Base-by-base conservation (phyloP, 2,797 vertebrate species). In the Falco columbarius region DNA sequence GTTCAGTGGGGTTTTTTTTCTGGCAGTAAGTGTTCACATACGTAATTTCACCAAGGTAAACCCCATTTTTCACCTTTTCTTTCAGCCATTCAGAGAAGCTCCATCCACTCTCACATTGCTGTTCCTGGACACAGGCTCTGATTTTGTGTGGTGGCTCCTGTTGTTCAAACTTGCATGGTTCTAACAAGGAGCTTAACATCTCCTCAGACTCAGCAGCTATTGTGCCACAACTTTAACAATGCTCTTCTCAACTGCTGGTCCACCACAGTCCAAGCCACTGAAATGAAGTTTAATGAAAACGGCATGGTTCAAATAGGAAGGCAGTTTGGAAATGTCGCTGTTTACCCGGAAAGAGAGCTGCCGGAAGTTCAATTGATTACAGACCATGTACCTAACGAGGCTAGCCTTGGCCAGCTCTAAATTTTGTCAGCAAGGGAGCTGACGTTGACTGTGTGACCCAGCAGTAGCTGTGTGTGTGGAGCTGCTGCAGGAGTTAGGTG, bases 381-480 rank as follows among this genome's bases (percentile, higher is more conserved):
- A 3, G 36, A 34, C 2, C 1, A 0, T 3, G 7, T 55, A n/a
- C 12, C 14, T 32, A 67, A 47, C 0, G 2, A 58, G 68, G 30
- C 58, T 65, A 62, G 44, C 26, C 58, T 68, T 49, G 27, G 24
- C 40, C 62, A 63, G 4, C 15, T 86, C 61, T 38, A 12, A 2
- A 24, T 72, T 63, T 46, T 72, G 58, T 21, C 52, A 36, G 8
- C 1, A 5, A 58, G 32, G 38, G 15, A 65, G 42, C 23, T 49
- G 73, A 11, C 0, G 0, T 5, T n/a, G 80, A n/a, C 73, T 27
- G 49, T 52, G 32, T 66, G 38, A 4, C 11, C 10, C 61, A 30
- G 47, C 47, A 47, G 19, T 16, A 54, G 23, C 58, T 76, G 10
- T 22, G 5, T 16, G 17, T 2, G 1, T n/a, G 51, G 30, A 89